Evolutionary conservation across 2,113 vertebrate genomes (phyloP).

Genomic region (Gymnobelideus leadbeateri): DNA sequence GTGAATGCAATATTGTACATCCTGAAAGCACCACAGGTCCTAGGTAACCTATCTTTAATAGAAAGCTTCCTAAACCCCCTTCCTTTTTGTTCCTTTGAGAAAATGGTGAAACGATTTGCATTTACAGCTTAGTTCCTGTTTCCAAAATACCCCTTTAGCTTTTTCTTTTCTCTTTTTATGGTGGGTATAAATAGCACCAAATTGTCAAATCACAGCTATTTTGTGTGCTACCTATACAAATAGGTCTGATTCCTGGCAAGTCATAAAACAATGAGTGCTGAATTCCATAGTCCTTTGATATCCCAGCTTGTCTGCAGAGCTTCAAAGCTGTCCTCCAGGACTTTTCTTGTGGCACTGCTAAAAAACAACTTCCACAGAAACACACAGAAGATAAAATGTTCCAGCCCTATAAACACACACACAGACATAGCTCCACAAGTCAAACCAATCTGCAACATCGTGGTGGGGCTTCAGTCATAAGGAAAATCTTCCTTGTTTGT

Average conservation of each 20-base stretch:
- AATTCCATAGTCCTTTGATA: slow-evolving; percentile 90
- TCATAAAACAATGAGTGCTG: slow-evolving; percentile 92
- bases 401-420: slow-evolving; percentile 69
- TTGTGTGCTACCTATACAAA: slow-evolving; percentile 91
- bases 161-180: slow-evolving; percentile 89
- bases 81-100: slow-evolving; percentile 89
- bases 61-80: slow-evolving; percentile 87
- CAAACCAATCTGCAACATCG: slow-evolving; percentile 33
- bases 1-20: slow-evolving; percentile 77
- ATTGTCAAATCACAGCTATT: slow-evolving; percentile 89
- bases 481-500: background rate
- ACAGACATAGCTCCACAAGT: slow-evolving; percentile 65
- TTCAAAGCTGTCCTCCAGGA: slow-evolving; percentile 84
- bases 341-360: slow-evolving; percentile 72
- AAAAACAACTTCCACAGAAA: slow-evolving; percentile 81
- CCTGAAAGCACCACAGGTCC: slow-evolving; percentile 83
- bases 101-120: slow-evolving; percentile 87
- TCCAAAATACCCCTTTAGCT: slow-evolving; percentile 86
- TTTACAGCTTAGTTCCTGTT: slow-evolving; percentile 97
- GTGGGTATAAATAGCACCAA: slow-evolving; percentile 89
- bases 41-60: slow-evolving; percentile 89
- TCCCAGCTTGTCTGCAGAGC: slow-evolving; percentile 82
- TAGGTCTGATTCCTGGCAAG: slow-evolving; percentile 90
- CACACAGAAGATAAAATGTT: slow-evolving; percentile 71
- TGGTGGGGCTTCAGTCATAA: background rate